Percentiles rank a stretch among this genome's conserved stretches.
Conservation (phyloP, 2,113 vertebrate genomes). For the Lycocorax pyrrhopterus region DNA sequence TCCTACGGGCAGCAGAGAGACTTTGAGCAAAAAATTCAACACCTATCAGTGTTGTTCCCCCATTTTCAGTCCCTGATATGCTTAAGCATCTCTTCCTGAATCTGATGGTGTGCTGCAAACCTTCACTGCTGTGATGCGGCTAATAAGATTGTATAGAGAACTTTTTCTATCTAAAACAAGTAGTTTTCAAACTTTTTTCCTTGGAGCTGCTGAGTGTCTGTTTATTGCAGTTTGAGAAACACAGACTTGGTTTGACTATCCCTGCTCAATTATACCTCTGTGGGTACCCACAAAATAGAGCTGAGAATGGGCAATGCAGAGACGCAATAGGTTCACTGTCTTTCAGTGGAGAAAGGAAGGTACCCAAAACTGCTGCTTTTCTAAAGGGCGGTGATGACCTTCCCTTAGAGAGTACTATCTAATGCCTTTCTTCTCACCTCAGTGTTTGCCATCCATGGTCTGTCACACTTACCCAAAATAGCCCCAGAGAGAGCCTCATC, state of each 20-base stretch:
- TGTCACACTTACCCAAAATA: neutral
- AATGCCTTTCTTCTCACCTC: neutral
- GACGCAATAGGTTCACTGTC: neutral
- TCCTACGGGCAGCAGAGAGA: neutral
- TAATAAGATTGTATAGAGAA: neutral
- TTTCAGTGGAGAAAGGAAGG: neutral
- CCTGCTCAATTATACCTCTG: neutral
- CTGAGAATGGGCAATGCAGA: neutral
- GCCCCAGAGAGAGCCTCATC: neutral
- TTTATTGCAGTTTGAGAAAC: neutral
- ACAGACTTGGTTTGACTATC: accelerated
- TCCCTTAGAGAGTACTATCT: neutral
- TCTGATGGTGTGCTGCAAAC: neutral
- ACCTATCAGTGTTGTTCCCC: neutral
- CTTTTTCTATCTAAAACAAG: neutral
- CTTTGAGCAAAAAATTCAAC: neutral
- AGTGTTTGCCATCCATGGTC: neutral
- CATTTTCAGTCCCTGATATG: neutral
- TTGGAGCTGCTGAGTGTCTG: neutral
- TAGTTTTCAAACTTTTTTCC: neutral
- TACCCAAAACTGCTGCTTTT: neutral
- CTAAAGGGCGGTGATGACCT: neutral
- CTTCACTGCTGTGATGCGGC: neutral
- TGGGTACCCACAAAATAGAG: neutral
- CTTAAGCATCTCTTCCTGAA: neutral